Conservation (phyloP, 2,888 invertebrate genomes). For the Melolontha melolontha region DNA sequence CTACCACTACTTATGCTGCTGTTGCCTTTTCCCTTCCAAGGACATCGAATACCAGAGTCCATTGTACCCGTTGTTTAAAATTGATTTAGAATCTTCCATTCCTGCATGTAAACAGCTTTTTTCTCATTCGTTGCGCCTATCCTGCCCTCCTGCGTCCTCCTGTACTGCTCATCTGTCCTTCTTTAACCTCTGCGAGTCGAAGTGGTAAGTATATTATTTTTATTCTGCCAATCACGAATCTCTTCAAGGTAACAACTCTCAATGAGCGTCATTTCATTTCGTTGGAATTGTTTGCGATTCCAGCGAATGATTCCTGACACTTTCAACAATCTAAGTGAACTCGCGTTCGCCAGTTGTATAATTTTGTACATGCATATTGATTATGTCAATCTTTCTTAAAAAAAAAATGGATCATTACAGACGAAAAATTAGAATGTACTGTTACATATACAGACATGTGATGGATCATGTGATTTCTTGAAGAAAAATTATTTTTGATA, state of each 20-base stretch:
- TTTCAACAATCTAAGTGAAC: background rate
- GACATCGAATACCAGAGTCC: slow-evolving; percentile 26
- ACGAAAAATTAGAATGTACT: too few species aligned
- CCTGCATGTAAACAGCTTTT: slow-evolving; percentile 38
- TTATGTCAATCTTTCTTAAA: too few species aligned
- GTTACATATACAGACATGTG: too few species aligned
- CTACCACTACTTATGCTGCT: background rate
- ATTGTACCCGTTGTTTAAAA: slow-evolving; percentile 35
- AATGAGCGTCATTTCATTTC: slow-evolving; percentile 29
- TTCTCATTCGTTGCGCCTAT: slow-evolving; percentile 17
- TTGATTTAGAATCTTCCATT: slow-evolving; percentile 38
- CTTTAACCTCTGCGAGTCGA: slow-evolving; percentile 9
- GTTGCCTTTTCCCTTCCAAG: slow-evolving; percentile 31
- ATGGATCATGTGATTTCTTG: too few species aligned
- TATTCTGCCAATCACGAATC: slow-evolving; percentile 16
- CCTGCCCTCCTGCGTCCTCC: slow-evolving; percentile 6
- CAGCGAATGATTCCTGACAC: slow-evolving; percentile 6
- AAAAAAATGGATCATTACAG: too few species aligned
- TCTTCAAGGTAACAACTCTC: slow-evolving; percentile 24
- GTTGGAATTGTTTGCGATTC: slow-evolving; percentile 7
- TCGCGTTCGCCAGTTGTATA: background rate
- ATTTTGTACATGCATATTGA: too few species aligned
- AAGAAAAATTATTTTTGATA: too few species aligned
- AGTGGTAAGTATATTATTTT: slow-evolving; percentile 19
- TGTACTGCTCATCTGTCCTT: slow-evolving; percentile 5